Evolutionary conservation across 1,140 invertebrate species (phyloP).

Genomic region (Ips nitidus): DNA sequence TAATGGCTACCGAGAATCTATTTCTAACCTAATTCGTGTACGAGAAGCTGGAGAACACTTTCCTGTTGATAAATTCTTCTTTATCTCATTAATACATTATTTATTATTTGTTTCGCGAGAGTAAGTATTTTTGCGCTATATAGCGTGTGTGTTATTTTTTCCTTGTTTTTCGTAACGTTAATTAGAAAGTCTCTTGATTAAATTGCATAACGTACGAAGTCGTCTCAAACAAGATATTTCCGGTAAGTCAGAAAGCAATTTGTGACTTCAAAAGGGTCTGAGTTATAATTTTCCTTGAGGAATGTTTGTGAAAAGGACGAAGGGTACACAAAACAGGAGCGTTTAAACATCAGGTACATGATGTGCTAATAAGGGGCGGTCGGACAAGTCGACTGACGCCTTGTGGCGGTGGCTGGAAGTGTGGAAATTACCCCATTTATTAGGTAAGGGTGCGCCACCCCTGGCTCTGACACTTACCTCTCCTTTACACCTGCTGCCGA

Average conservation of each 20-base stretch:
- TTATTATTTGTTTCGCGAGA: not conserved
- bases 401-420: slow-evolving; percentile 51
- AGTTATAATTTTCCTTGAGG: not conserved
- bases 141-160: not conserved
- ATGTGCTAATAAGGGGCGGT: slow-evolving; percentile 49
- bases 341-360: slow-evolving; percentile 47
- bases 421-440: slow-evolving; percentile 57
- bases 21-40: slow-evolving; percentile 30
- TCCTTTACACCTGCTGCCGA: slow-evolving; percentile 55
- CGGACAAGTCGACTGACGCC: slow-evolving; percentile 46
- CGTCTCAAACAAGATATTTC: too few species aligned
- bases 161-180: not conserved
- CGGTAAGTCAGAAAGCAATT: not conserved
- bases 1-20: slow-evolving; percentile 29
- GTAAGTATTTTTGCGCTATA: not conserved
- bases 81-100: slow-evolving; percentile 2
- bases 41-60: slow-evolving; percentile 20
- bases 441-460: slow-evolving; percentile 54
- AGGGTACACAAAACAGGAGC: slow-evolving; percentile 13
- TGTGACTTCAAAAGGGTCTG: not conserved
- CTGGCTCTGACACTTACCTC: slow-evolving; percentile 54
- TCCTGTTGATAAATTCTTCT: not conserved
- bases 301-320: not conserved
- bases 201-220: too few species aligned
- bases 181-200: not conserved